Evolutionary conservation across 1,140 invertebrate species (phyloP).

Genomic region (Rhopalosiphum padi): DNA sequence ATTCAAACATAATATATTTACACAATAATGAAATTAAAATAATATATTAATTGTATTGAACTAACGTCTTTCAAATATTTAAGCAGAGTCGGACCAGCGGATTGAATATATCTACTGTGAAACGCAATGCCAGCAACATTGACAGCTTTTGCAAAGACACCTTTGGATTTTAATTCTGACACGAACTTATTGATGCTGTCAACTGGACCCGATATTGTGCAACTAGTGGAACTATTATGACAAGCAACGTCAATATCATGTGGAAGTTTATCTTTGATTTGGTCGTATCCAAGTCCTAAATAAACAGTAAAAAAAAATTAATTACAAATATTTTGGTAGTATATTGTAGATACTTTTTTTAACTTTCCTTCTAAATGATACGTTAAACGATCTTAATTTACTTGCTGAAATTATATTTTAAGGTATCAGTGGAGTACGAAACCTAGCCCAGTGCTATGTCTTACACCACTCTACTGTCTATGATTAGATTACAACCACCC

Average conservation of each 20-base stretch:
- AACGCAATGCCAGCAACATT: conserved; percentile 76
- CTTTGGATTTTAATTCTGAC: conserved; percentile 68
- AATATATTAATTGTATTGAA: neutral
- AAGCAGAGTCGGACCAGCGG: conserved; percentile 75
- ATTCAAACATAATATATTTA: no score
- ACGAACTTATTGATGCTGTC: conserved; percentile 65
- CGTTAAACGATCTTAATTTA: no score
- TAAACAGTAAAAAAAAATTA: no score
- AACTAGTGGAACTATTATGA: conserved; percentile 74
- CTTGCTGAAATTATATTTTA: no score
- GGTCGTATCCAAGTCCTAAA: conserved; percentile 63
- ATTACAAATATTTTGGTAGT: no score
- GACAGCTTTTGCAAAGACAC: conserved; percentile 79
- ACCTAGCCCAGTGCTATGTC: no score
- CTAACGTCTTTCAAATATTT: conserved; percentile 75
- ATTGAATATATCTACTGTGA: conserved; percentile 79
- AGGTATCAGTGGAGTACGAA: no score
- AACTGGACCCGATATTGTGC: conserved; percentile 75
- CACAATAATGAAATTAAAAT: neutral
- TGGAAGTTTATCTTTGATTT: conserved; percentile 71
- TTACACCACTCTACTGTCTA: no score
- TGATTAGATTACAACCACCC: no score
- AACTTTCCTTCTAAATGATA: no score
- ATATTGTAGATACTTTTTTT: no score
- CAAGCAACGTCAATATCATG: conserved; percentile 73